Evolutionary conservation across 2,888 invertebrate species (phyloP), one percentile per base, ranked within the genome.

Genomic region (Eumacrocentrus americanus): DNA sequence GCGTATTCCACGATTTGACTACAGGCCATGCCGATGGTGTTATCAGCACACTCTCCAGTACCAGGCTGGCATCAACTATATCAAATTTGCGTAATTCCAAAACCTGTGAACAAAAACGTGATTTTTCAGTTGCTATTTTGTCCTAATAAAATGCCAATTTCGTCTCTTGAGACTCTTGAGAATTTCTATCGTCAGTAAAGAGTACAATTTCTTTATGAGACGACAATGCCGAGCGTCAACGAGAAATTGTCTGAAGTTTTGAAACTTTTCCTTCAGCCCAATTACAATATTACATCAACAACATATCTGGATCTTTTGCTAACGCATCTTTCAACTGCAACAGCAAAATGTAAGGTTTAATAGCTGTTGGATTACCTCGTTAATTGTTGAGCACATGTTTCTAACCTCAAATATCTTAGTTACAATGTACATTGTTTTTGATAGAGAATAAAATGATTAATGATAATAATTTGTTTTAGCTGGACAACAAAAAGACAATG

Each of bases 221-320:
- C 58, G 55, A 65, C 57, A 61, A 72, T 65, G 65, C 63, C 67
- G 63, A 60, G 54, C 9, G 58, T 58, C 23, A 83, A 84, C 72
- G 82, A 82, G 62, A 88, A 87, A 77, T 73, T 88, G 37, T 83
- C 83, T 70, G 75, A 85, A 64, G 82, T 88, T 58, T 83, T 89
- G 72, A 77, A 84, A 53, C 84, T 86, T 70, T 83, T 89, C 68
- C 74, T 85, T 18, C 81, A 84, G 60, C 85, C 86, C 0, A 81
- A 84, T 65, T 89, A 86, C 80, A 84, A 85, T 68, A 81, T 84
- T 47, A 80, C 71, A 7, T 77, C 79, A 12, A 62, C 72, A 3
- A 78, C 80, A 6, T 80, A 79, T 57, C 70, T 80, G 14, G 81
- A 81, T 68, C 67, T 80, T 22, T 59, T 81, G 29, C 61, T 80